Evolutionary conservation across 2,888 invertebrate species (phyloP).

Genomic region (Polyommatus iphigenia): DNA sequence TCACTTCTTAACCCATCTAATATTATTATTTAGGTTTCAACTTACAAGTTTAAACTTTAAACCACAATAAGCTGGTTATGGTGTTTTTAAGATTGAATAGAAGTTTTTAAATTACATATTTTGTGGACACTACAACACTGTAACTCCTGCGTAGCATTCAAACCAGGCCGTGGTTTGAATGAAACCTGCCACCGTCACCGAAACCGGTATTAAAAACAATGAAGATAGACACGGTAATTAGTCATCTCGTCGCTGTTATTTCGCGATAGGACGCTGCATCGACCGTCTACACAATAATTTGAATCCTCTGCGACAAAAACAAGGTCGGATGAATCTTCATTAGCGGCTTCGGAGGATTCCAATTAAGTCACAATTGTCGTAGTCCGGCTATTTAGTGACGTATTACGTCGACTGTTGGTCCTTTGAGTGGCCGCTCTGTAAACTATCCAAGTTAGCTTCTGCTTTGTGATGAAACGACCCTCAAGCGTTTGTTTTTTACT

Average conservation of each 20-base stretch:
- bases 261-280: not conserved
- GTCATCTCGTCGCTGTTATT: not conserved
- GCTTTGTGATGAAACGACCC: not conserved
- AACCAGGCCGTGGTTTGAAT: no score
- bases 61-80: no score
- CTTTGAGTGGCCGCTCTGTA: conserved; percentile 34
- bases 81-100: no score
- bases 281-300: not conserved
- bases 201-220: not conserved
- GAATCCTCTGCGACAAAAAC: conserved; percentile 29
- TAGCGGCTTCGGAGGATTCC: conserved; percentile 38
- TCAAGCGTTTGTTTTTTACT: not conserved
- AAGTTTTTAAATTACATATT: no score
- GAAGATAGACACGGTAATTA: not conserved
- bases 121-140: no score
- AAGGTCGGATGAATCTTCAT: conserved; percentile 37
- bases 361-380: conserved; percentile 43
- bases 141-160: no score
- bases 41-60: no score
- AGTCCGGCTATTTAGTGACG: conserved; percentile 35
- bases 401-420: conserved; percentile 39
- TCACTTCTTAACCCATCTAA: no score
- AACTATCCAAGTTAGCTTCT: not conserved
- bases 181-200: not conserved
- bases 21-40: no score